Percentiles rank a stretch among this genome's conserved stretches.
phyloP scores from a whole-genome alignment of 2,888 invertebrate species.

The Callyntrura sp. region DNA sequence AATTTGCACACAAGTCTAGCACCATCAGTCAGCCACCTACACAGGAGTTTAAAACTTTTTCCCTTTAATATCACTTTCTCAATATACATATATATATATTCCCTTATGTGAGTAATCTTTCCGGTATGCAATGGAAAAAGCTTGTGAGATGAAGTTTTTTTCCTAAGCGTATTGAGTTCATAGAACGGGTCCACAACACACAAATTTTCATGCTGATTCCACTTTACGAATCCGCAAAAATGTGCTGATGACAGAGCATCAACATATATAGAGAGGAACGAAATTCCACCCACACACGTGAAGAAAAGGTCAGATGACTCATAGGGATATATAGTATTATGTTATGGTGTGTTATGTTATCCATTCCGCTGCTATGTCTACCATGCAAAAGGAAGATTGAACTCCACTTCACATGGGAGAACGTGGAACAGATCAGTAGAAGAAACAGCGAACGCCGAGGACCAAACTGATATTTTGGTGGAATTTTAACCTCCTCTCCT shows the following conservation, averaged over 20 bases:
- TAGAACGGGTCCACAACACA: conserved; percentile 40
- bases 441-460: neutral
- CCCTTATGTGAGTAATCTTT: neutral
- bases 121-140: neutral
- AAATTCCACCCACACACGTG: conserved; percentile 61
- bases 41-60: neutral
- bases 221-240: neutral
- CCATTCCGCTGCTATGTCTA: neutral
- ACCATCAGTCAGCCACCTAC: too few species aligned
- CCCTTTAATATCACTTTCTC: neutral
- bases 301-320: conserved; percentile 66
- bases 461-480: neutral
- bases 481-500: neutral
- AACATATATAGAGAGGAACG: neutral
- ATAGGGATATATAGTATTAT: conserved; percentile 15
- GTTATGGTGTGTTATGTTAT: neutral
- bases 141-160: conserved; percentile 21
- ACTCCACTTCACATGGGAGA: neutral
- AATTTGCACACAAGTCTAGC: neutral
- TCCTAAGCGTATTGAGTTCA: conserved; percentile 41
- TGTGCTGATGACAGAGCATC: conserved; percentile 20
- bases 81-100: neutral
- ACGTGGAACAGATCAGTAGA: conserved; percentile 1
- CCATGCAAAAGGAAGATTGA: conserved; percentile 22
- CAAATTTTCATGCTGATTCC: conserved; percentile 1